phyloP scores from a whole-genome alignment of 2,888 invertebrate species.

The Drosophila mercatorum region DNA sequence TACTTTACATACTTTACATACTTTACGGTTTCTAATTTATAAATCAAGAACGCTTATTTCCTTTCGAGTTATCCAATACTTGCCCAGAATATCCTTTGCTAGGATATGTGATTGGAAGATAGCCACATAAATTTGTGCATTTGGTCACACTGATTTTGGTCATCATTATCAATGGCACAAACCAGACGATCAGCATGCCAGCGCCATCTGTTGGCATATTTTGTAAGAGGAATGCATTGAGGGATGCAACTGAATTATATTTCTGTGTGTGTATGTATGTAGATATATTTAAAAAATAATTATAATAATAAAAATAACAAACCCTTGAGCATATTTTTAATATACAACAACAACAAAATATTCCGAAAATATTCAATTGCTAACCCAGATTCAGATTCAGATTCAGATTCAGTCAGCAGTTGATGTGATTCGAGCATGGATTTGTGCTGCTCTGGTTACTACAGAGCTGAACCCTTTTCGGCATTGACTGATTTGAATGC shows the following conservation, averaged over 20 bases:
- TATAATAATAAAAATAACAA: background rate
- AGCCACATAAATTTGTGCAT: background rate
- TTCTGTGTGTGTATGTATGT: background rate
- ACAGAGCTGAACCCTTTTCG: constrained; percentile 7
- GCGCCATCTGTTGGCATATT: constrained; percentile 34
- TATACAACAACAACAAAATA: background rate
- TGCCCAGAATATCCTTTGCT: background rate
- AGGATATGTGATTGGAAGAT: background rate
- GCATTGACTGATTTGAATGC: constrained; percentile 18
- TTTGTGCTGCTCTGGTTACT: background rate
- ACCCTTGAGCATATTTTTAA: background rate
- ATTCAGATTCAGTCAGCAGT: background rate
- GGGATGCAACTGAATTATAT: background rate
- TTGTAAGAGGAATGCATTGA: background rate
- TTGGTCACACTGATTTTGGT: constrained; percentile 11
- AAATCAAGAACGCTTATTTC: too few relatives aligned
- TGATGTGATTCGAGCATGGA: constrained; percentile 14
- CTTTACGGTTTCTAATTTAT: too few relatives aligned
- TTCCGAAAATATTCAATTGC: background rate
- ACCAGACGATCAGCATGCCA: constrained; percentile 22
- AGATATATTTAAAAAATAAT: background rate
- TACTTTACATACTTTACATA: background rate
- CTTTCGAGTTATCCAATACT: background rate
- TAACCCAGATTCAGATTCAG: constrained; percentile 1
- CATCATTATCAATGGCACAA: constrained; percentile 25